These are phyloP conservation scores for Tenualosa thibaudeaui DNA, from an alignment of 2,797 vertebrate genomes.

Conservation along the genomic window DNA sequence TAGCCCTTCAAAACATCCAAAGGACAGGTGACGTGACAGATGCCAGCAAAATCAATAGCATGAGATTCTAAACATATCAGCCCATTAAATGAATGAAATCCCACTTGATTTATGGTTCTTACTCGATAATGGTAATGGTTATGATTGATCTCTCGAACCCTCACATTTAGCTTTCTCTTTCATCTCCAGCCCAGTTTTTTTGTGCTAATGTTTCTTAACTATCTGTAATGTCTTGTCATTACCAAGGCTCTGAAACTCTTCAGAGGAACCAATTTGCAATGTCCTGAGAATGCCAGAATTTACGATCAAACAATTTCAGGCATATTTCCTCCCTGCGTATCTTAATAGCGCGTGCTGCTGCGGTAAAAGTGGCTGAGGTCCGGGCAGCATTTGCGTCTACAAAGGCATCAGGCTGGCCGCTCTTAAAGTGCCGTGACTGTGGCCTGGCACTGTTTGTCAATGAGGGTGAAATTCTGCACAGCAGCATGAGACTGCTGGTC, in stretches of 20 bases:
- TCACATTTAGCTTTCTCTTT: background rate
- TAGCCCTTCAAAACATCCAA: background rate
- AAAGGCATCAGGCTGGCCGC: background rate
- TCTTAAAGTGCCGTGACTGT: background rate
- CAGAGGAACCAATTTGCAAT: conserved; percentile 9
- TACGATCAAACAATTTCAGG: conserved; percentile 24
- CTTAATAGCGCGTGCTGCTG: background rate
- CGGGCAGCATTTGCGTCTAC: background rate
- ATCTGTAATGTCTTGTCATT: conserved; percentile 9
- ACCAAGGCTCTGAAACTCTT: conserved; percentile 2
- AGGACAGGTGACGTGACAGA: background rate
- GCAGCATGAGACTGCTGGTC: background rate
- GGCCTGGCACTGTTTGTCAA: background rate
- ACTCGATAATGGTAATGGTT: too few relatives aligned
- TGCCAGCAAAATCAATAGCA: background rate
- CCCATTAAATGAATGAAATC: background rate
- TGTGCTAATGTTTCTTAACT: conserved; percentile 14
- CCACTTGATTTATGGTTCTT: background rate
- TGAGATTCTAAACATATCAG: background rate
- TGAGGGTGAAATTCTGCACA: background rate
- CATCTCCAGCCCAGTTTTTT: background rate
- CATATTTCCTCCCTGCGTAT: conserved; percentile 5
- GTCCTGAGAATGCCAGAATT: conserved; percentile 11
- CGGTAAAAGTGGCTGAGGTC: background rate
- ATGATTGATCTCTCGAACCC: background rate